Conservation (phyloP, 1,140 invertebrate genomes). For the Calosoma granatense region DNA sequence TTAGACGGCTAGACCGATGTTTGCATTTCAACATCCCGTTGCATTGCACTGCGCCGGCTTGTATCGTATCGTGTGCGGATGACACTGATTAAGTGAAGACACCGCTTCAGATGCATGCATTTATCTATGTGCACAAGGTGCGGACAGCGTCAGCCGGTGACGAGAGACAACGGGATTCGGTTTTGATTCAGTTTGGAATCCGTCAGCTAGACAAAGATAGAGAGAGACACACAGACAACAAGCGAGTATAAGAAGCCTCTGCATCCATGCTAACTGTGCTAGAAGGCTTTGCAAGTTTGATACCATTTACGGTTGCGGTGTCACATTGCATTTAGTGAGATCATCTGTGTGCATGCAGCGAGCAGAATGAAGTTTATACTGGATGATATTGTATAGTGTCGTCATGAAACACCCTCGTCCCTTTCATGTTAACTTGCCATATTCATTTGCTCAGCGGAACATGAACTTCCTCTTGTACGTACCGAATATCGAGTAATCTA, state of each 20-base stretch:
- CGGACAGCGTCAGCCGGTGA: background rate
- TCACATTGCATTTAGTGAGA: background rate
- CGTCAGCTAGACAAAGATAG: background rate
- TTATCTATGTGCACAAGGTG: background rate
- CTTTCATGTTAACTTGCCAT: no score
- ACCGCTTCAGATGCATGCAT: background rate
- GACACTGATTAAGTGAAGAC: background rate
- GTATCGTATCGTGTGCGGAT: background rate
- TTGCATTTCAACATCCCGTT: no score
- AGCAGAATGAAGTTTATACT: no score
- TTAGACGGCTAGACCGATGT: no score
- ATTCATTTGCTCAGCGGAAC: no score
- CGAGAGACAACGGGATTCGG: background rate
- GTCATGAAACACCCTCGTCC: no score
- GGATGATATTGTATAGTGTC: no score
- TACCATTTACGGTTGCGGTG: background rate
- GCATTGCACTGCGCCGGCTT: no score
- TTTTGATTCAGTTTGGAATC: background rate
- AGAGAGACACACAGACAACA: background rate
- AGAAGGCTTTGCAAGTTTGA: background rate
- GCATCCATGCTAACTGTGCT: background rate
- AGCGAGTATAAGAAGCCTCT: background rate
- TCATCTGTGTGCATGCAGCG: background rate
- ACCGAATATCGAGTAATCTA: no score
- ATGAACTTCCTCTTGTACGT: no score